Evolutionary conservation across 2,113 vertebrate genomes (phyloP).

Genomic region (Takifugu bimaculatus): DNA sequence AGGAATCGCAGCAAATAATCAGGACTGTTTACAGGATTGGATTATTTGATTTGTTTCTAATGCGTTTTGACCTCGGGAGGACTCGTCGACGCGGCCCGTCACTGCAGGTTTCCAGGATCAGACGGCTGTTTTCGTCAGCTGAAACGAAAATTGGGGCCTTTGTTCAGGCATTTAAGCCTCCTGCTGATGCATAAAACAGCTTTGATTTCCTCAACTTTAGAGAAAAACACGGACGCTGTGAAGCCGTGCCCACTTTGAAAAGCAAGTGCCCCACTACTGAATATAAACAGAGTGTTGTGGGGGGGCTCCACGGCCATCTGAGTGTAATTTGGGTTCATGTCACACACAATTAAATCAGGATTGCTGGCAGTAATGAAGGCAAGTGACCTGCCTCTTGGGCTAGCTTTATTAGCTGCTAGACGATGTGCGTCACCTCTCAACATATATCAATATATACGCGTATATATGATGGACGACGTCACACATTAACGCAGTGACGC

Average conservation of each 20-base stretch:
- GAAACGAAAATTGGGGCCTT: conserved; percentile 65
- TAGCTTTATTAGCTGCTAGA: too few relatives aligned
- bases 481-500: too few relatives aligned
- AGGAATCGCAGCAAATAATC: conserved; percentile 19
- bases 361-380: conserved; percentile 7
- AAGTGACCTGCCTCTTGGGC: not conserved
- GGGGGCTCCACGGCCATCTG: conserved; percentile 68
- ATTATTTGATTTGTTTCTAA: conserved; percentile 61
- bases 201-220: conserved; percentile 81
- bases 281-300: conserved; percentile 78
- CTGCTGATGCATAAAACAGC: conserved; percentile 80
- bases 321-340: conserved; percentile 49
- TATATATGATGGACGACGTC: too few relatives aligned
- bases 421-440: too few relatives aligned
- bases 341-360: conserved; percentile 35
- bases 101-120: conserved; percentile 73
- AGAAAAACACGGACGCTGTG: conserved; percentile 81
- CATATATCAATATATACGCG: too few relatives aligned
- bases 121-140: conserved; percentile 67
- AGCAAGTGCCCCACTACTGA: conserved; percentile 73
- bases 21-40: not conserved
- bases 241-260: conserved; percentile 78
- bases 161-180: conserved; percentile 79
- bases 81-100: conserved; percentile 16
- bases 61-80: conserved; percentile 19